These are phyloP conservation scores for Nematopogon swammerdamellus DNA, from an alignment of 2,888 invertebrate species.

Conservation along the genomic window DNA sequence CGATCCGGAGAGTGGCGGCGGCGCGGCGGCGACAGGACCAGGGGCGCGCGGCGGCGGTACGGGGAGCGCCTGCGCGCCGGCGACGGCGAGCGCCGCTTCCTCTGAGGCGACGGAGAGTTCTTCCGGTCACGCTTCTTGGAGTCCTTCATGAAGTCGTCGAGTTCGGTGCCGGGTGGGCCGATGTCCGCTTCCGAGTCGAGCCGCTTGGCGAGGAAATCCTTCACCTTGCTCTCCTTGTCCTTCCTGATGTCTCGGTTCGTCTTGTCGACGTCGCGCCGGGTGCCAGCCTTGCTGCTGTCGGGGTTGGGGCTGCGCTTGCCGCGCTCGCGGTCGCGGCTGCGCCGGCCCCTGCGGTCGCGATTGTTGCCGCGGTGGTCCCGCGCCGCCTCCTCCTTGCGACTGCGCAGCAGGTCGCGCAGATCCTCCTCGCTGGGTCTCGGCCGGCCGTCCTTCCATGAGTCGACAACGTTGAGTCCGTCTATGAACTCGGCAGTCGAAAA, in stretches of 20 bases:
- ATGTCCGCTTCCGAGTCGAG: constrained; percentile 30
- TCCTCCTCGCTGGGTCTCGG: constrained; percentile 24
- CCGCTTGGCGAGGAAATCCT: constrained; percentile 37
- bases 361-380: not conserved
- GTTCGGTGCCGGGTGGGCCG: constrained; percentile 43
- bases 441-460: constrained; percentile 36
- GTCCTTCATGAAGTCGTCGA: constrained; percentile 36
- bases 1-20: constrained; percentile 4
- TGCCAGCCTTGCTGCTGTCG: no score
- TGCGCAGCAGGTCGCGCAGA: constrained; percentile 26
- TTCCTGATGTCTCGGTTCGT: constrained; percentile 41
- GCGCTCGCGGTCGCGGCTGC: constrained; percentile 10
- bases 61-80: not conserved
- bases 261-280: constrained; percentile 40
- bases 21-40: not conserved
- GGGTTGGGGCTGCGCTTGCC: constrained; percentile 21
- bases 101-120: not conserved
- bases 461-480: constrained; percentile 44
- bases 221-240: constrained; percentile 45
- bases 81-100: constrained; percentile 5
- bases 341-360: not conserved
- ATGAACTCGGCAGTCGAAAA: constrained; percentile 44
- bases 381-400: not conserved
- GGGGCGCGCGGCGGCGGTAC: not conserved
- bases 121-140: constrained; percentile 16